These are phyloP conservation scores for Caenorhabditis drosophilae DNA, from an alignment of 2,888 invertebrate genomes.

Conservation along the genomic window DNA sequence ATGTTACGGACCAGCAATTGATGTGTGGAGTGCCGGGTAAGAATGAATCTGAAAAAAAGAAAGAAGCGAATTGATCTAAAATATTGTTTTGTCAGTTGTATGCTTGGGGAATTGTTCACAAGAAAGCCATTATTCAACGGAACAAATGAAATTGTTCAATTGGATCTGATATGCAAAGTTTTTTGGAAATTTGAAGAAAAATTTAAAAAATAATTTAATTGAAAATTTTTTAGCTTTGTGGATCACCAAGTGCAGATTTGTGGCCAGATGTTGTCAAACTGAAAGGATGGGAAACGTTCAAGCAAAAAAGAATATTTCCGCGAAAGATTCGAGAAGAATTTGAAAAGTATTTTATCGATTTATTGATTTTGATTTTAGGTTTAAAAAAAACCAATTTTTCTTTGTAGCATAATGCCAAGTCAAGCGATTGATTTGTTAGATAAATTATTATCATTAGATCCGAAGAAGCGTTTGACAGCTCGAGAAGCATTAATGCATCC, in stretches of 20 bases:
- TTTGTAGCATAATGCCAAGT: constrained; percentile 74
- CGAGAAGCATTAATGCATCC: constrained; percentile 88
- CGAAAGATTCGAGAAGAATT: constrained; percentile 90
- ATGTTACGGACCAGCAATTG: constrained; percentile 93
- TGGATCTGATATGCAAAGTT: constrained; percentile 82
- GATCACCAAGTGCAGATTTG: constrained; percentile 91
- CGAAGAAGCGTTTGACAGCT: constrained; percentile 88
- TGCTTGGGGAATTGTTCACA: constrained; percentile 92
- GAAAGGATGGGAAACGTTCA: constrained; percentile 87
- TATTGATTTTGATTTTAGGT: too few relatives aligned
- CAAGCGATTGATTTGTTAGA: constrained; percentile 61
- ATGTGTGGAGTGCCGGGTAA: constrained; percentile 96
- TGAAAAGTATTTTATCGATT: constrained; percentile 75
- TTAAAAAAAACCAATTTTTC: too few relatives aligned
- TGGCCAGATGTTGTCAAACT: constrained; percentile 95
- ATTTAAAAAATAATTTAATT: neutral
- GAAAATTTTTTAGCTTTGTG: constrained; percentile 75
- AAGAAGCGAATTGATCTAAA: neutral
- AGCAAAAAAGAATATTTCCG: constrained; percentile 87
- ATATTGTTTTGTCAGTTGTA: constrained; percentile 76
- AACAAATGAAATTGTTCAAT: constrained; percentile 87
- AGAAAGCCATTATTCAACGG: constrained; percentile 96
- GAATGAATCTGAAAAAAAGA: constrained; percentile 31
- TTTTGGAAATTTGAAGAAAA: neutral
- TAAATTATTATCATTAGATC: constrained; percentile 90